These are phyloP conservation scores for Ondatra zibethicus DNA, from an alignment of 2,113 vertebrate genomes.

Conservation along the genomic window DNA sequence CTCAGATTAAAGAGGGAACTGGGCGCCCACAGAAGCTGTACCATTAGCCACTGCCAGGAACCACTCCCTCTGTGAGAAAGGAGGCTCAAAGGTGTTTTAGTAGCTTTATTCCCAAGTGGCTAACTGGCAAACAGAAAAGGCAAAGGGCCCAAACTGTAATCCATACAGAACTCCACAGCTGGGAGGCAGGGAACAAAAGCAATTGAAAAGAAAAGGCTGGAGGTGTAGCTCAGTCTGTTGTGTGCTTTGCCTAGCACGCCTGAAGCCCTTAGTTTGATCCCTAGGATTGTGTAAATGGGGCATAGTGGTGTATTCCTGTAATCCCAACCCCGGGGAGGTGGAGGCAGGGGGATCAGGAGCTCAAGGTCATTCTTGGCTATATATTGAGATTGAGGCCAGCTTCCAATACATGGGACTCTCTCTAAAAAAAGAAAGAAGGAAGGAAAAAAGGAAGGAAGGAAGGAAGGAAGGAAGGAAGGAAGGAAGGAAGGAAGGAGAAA, in stretches of 20 bases:
- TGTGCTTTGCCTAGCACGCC: neutral
- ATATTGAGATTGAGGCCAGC: neutral
- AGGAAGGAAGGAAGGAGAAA: neutral
- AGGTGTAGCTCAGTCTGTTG: too few species aligned
- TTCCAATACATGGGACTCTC: neutral
- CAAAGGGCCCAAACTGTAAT: neutral
- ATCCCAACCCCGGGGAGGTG: neutral
- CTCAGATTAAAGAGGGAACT: neutral
- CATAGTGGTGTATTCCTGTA: neutral
- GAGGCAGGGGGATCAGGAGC: neutral
- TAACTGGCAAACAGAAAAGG: conserved; percentile 34
- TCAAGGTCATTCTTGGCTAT: neutral
- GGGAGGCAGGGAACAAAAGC: neutral
- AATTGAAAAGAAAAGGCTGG: neutral
- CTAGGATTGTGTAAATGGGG: neutral
- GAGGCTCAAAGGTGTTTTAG: neutral
- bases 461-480: accelerated
- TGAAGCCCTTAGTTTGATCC: neutral
- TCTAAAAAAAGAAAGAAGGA: neutral
- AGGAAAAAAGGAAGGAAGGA: accelerated
- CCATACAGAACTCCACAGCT: neutral
- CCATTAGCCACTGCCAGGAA: neutral
- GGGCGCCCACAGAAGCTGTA: neutral
- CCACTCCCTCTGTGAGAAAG: neutral
- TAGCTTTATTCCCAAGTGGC: neutral